Base-by-base conservation (phyloP, 2,797 vertebrate genomes). In the Neosilurus mollespiculum region DNA sequence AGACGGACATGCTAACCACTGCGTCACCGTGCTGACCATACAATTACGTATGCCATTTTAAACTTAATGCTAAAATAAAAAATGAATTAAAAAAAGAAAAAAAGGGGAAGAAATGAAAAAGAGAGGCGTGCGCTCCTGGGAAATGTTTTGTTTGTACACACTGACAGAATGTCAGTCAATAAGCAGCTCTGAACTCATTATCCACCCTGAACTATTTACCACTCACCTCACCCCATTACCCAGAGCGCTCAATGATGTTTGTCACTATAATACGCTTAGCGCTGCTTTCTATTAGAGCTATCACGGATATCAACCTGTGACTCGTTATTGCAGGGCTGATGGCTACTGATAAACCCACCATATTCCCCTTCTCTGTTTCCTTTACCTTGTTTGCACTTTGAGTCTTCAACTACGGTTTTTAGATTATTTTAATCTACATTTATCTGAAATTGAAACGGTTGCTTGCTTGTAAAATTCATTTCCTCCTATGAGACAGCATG, bases 121-220 rank as follows among this genome's bases (percentile, higher is more conserved):
- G 56, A 82, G 83, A 87, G 24, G 83, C 83, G 18, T 7, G 59
- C 24, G 9, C 84, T 90, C 87, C 81, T 91, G 90, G 91, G 90
- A 91, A 91, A 92, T 90, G 87, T 90, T 92, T 91, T 91, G 91
- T 92, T 92, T 92, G 91, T 91, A 89, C 89, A 87, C 91, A 85
- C 89, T 90, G 91, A 87, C 91, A 89, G 84, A 88, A 86, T 86
- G 78, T 79, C 89, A 91, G 93, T 95, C 94, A 92, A 95, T 95
- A 93, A 85, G 89, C 90, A 88, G 89, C 91, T 91, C 88, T 87
- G 83, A 92, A 90, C 92, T 90, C 91, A 93, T 94, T 94, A 94
- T 90, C 92, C 91, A 87, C 72, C 88, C 76, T 93, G 93, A 94
- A 94, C 93, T 94, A 89, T 93, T 94, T 93, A 93, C 93, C 92